phyloP scores from a whole-genome alignment of 1,140 invertebrate species.

The Zelostemma sp. region DNA sequence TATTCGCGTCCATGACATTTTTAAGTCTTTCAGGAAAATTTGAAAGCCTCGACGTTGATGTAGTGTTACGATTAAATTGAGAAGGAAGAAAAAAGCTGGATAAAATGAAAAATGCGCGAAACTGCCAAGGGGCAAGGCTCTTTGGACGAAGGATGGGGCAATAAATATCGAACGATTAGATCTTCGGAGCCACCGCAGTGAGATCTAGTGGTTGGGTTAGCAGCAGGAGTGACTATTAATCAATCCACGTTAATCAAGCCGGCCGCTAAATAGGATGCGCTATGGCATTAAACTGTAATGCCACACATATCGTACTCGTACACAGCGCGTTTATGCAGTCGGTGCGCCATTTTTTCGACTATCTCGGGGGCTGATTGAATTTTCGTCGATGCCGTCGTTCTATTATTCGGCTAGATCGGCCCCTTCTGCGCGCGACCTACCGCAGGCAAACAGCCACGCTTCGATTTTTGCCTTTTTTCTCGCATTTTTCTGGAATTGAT shows the following conservation, averaged over 20 bases:
- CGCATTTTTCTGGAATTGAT: constrained; percentile 60
- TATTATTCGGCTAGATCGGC: constrained; percentile 49
- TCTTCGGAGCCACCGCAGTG: constrained; percentile 49
- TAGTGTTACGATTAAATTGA: background rate
- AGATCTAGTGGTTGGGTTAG: constrained; percentile 46
- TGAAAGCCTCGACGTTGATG: background rate
- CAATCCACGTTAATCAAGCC: constrained; percentile 63
- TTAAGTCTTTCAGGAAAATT: background rate
- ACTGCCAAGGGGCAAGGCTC: constrained; percentile 24
- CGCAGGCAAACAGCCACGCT: constrained; percentile 46
- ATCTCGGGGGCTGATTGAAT: constrained; percentile 39
- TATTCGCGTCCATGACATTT: too few relatives aligned
- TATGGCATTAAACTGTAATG: constrained; percentile 56
- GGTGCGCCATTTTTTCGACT: constrained; percentile 8
- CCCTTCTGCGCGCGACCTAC: constrained; percentile 51
- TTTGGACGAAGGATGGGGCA: constrained; percentile 52
- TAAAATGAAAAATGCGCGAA: constrained; percentile 25
- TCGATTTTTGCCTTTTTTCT: constrained; percentile 24
- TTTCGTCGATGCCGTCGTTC: constrained; percentile 34
- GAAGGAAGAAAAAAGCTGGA: background rate
- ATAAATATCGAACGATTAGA: constrained; percentile 68
- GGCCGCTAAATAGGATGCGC: constrained; percentile 63
- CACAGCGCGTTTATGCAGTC: constrained; percentile 13
- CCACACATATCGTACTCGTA: constrained; percentile 32
- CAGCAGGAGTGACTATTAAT: constrained; percentile 62